A percentile compares a stretch with the other conserved stretches of the same genome.
These are phyloP conservation scores for Steinernema carpocapsae DNA, from an alignment of 2,888 invertebrate species.

Conservation along the genomic window DNA sequence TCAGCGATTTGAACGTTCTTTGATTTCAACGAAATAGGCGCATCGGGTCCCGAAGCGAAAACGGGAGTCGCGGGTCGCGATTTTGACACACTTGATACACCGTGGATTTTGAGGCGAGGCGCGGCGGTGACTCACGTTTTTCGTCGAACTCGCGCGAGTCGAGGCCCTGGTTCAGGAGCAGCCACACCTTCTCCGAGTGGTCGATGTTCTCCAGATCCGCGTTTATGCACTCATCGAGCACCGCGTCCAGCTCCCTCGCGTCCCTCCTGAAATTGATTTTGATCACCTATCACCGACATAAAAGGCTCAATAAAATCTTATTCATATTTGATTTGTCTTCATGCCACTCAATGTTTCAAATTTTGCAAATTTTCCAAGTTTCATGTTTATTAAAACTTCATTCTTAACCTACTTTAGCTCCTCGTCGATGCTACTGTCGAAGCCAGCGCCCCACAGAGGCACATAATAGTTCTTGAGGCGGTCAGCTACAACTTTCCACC, in stretches of 20 bases:
- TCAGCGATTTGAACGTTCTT: too few relatives aligned
- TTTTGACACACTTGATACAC: background rate
- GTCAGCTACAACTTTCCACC: slow-evolving; percentile 9
- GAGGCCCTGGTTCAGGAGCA: background rate
- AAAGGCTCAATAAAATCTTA: too few relatives aligned
- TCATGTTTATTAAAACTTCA: background rate
- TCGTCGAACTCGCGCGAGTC: background rate
- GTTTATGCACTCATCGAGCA: background rate
- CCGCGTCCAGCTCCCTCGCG: background rate
- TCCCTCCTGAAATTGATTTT: slow-evolving; percentile 1
- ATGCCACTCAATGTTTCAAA: too few relatives aligned
- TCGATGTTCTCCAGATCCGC: background rate
- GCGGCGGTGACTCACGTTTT: slow-evolving; percentile 4
- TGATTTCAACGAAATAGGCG: too few relatives aligned
- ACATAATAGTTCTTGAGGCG: background rate
- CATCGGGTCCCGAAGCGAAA: too few relatives aligned
- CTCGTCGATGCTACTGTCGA: background rate
- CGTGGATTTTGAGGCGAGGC: background rate
- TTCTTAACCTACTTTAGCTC: background rate
- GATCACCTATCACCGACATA: too few relatives aligned
- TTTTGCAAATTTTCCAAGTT: too few relatives aligned
- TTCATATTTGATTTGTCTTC: too few relatives aligned
- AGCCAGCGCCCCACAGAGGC: slow-evolving; percentile 8
- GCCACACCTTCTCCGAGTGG: background rate
- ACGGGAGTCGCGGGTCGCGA: too few relatives aligned